Conservation (phyloP, 2,888 invertebrate species). For the Tipula lateralis region DNA sequence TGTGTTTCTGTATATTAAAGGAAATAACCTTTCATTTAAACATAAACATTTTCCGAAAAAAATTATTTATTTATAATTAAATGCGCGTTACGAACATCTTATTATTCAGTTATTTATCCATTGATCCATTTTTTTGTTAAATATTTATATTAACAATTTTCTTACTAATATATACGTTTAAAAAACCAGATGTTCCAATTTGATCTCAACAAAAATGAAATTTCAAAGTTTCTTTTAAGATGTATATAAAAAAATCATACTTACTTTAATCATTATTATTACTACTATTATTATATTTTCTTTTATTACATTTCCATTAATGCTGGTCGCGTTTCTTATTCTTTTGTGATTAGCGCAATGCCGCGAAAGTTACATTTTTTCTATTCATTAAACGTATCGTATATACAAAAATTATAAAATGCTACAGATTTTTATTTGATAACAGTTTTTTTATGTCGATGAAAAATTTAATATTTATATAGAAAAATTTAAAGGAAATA, state of each 20-base stretch:
- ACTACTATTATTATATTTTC: not conserved
- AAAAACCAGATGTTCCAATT: not conserved
- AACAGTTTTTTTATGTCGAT: not conserved
- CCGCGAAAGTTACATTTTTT: not conserved
- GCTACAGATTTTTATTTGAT: not conserved
- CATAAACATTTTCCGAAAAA: not conserved
- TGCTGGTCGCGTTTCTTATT: not conserved
- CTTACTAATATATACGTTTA: not conserved
- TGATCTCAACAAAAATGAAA: not conserved
- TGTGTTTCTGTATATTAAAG: not conserved
- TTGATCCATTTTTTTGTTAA: not conserved
- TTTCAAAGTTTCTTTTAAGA: not conserved
- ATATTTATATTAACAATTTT: constrained; percentile 7
- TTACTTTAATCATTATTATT: not conserved
- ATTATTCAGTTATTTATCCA: not conserved
- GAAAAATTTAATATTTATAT: not conserved
- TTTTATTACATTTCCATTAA: not conserved
- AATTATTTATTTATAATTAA: not conserved
- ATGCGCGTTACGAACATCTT: not conserved
- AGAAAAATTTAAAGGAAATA: not conserved
- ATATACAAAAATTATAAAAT: not conserved
- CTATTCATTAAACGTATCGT: not conserved
- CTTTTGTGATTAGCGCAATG: constrained; percentile 11
- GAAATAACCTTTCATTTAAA: not conserved
- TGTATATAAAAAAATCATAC: not conserved